phyloP scores from a whole-genome alignment of 2,113 vertebrate genomes.

The Bambusicola thoracicus region DNA sequence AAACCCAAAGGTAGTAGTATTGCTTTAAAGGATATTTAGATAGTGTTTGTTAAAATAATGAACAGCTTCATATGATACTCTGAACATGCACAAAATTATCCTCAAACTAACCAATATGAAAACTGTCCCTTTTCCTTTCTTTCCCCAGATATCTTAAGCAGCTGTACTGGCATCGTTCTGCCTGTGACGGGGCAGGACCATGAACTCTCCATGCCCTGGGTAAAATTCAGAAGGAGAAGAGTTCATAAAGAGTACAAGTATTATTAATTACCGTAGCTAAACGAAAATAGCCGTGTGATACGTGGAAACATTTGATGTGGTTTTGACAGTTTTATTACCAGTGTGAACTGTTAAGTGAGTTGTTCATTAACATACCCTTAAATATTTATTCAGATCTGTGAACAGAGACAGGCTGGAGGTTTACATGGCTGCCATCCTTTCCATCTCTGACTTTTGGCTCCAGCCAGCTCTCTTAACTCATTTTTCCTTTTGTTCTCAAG shows the following conservation, averaged over 20 bases:
- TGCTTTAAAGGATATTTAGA: background rate
- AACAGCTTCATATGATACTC: background rate
- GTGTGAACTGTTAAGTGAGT: background rate
- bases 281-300: background rate
- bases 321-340: background rate
- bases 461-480: background rate
- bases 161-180: background rate
- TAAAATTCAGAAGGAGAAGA: background rate
- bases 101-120: background rate
- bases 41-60: background rate
- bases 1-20: background rate
- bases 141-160: background rate
- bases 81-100: background rate
- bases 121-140: background rate
- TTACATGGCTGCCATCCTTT: background rate
- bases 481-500: background rate
- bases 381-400: background rate
- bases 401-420: background rate
- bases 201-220: background rate
- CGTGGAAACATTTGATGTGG: background rate
- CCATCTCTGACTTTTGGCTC: background rate
- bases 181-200: background rate
- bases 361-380: background rate
- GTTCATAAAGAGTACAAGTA: background rate
- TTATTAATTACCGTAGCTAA: background rate